phyloP scores from a whole-genome alignment of 37 sponge, comb jelly and placozoan species.

The Amphimedon queenslandica region DNA sequence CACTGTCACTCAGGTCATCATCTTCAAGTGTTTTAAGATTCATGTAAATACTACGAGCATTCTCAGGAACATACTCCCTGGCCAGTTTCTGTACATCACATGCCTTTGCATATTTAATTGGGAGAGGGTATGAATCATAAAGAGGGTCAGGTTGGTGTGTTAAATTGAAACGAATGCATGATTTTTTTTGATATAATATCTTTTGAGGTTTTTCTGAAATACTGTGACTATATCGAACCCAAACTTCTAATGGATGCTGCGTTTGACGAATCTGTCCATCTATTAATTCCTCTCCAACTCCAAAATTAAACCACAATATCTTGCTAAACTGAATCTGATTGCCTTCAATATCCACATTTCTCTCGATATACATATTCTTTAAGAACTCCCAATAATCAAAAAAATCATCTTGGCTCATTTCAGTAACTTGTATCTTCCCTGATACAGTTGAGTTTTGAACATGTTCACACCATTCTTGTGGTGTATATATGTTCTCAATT shows the following conservation, averaged over 20 bases:
- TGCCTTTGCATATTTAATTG: conserved; percentile 10
- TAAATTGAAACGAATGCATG: background rate
- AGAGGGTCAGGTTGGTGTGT: background rate
- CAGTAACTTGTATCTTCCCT: conserved; percentile 12
- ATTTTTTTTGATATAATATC: conserved; percentile 3
- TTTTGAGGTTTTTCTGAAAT: background rate
- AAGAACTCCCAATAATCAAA: conserved; percentile 11
- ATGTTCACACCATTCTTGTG: conserved; percentile 41
- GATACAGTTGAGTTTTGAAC: conserved; percentile 15
- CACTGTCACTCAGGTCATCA: too few species aligned
- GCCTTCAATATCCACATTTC: conserved; percentile 5
- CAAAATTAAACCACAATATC: conserved; percentile 23
- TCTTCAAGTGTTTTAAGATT: background rate
- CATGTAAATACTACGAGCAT: background rate
- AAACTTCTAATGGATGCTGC: conserved; percentile 18
- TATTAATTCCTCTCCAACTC: conserved; percentile 11
- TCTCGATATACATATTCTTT: conserved; percentile 18
- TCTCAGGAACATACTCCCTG: conserved; percentile 3
- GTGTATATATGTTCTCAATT: conserved; percentile 41
- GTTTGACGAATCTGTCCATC: background rate
- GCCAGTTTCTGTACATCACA: conserved; percentile 12
- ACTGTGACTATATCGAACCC: conserved; percentile 9
- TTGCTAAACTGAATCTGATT: conserved; percentile 2
- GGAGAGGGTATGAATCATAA: conserved; percentile 8
- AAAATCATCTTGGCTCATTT: conserved; percentile 26